Conservation (phyloP, 2,797 vertebrate genomes). For the Clarias platycephalus region DNA sequence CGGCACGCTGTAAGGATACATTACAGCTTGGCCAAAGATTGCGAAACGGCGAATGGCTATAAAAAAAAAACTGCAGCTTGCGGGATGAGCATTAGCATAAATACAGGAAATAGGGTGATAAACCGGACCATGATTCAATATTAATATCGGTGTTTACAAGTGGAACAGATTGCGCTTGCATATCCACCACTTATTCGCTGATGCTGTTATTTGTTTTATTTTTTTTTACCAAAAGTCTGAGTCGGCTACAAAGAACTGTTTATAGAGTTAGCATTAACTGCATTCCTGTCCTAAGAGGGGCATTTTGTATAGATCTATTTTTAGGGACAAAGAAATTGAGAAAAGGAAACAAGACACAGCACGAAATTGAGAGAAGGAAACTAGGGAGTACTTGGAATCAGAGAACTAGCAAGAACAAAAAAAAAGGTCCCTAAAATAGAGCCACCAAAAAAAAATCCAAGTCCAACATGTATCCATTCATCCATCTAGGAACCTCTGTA, state of each 20-base stretch:
- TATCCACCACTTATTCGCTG: background rate
- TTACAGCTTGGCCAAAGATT: conserved; percentile 26
- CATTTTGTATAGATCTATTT: background rate
- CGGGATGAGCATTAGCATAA: conserved; percentile 37
- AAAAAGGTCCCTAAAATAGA: background rate
- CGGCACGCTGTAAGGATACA: conserved; percentile 19
- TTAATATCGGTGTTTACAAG: conserved; percentile 35
- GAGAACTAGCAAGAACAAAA: background rate
- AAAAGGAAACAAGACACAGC: background rate
- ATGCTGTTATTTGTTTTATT: background rate
- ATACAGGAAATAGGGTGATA: conserved; percentile 40
- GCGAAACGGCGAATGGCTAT: conserved; percentile 25
- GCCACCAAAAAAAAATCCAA: too few species aligned
- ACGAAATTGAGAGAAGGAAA: background rate
- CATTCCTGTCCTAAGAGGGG: background rate
- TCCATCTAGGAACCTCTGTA: too few species aligned
- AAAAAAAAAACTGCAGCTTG: conserved; percentile 19
- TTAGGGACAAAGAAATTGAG: background rate
- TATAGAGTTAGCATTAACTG: background rate
- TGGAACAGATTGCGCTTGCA: conserved; percentile 1
- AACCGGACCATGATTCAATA: conserved; percentile 26
- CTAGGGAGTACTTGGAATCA: background rate
- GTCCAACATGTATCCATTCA: too few species aligned
- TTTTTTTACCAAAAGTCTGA: background rate
- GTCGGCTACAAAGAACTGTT: conserved; percentile 4